Percentiles rank a stretch among this genome's conserved stretches.
Evolutionary conservation across 1,140 invertebrate species (phyloP).

Genomic region (Chymomyza costata): DNA sequence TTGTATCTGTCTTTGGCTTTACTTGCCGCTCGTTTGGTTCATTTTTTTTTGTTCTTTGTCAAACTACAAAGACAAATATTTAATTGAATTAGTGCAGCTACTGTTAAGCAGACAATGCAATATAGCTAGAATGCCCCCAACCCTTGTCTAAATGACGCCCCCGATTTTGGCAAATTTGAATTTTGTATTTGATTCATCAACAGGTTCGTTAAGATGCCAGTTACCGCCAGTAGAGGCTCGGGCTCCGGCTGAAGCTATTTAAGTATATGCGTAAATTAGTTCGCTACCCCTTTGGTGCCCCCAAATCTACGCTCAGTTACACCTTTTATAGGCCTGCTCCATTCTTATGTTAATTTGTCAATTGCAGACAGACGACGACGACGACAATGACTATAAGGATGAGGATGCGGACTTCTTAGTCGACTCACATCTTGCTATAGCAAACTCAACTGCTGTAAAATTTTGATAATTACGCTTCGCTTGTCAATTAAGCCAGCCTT

Average conservation of each 20-base stretch:
- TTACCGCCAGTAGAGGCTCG: neutral
- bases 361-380: constrained; percentile 29
- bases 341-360: constrained; percentile 70
- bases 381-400: neutral
- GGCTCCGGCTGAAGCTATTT: neutral
- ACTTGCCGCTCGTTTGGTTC: constrained; percentile 3
- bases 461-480: constrained; percentile 54
- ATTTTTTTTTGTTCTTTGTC: constrained; percentile 1
- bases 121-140: constrained; percentile 39
- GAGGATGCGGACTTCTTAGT: neutral
- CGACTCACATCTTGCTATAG: too few relatives aligned
- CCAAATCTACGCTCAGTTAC: constrained; percentile 2
- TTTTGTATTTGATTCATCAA: constrained; percentile 62
- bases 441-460: constrained; percentile 35
- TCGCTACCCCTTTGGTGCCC: neutral
- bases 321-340: neutral
- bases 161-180: constrained; percentile 43
- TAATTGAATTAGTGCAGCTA: constrained; percentile 72
- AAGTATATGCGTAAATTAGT: constrained; percentile 21
- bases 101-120: constrained; percentile 64
- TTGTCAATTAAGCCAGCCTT: constrained; percentile 46
- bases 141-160: neutral
- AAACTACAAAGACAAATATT: constrained; percentile 74
- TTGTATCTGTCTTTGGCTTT: constrained; percentile 30
- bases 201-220: constrained; percentile 59